Base-by-base conservation (phyloP, 2,113 vertebrate species). In the Hyla sarda region DNA sequence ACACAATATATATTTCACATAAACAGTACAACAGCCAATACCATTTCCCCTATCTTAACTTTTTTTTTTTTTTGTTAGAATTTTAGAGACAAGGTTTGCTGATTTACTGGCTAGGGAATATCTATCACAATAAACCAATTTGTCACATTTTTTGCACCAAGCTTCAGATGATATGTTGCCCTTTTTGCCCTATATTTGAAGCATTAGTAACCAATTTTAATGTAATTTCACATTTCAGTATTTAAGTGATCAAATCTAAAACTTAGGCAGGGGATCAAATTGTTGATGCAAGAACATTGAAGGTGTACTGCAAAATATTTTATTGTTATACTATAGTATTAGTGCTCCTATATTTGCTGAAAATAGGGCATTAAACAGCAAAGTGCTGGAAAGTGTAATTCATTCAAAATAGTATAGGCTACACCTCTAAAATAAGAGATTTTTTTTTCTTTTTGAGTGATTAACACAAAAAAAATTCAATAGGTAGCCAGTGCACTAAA, bases 1-100 rank as follows among this genome's bases (percentile, higher is more conserved):
- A 62, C 37, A 62, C 34, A 80, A 80, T 41, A 65, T 56, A 62
- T 28, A 52, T 23, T 60, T 80, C 77, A 80, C 78, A 81, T 62
- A 47, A 81, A 62, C 32, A 81, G 78, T 25, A 81, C 78, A 81
- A 65, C 58, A 62, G 58, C 34, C 78, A 60, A 30, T 25, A 45
- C 37, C 56, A 30, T 28, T 65, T 28, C 58, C 14, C n/a, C 28
- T 21, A 81, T 4, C 12, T 65, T 47, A 77, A 54, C 25, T 45
- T 60, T n/a, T n/a, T n/a, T n/a, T n/a, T n/a, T n/a, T n/a, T n/a
- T n/a, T n/a, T 75, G 50, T 25, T n/a, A 77, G 48, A 80, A 65
- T 62, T 65, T 81, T 28, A 81, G 56, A 62, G 16, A 56, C 50
- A 52, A 30, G 23, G 25, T 32, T 54, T 32, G 17, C 11, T 30